phyloP scores from a whole-genome alignment of 2,113 vertebrate species.

The Tricholaema leucomelas region DNA sequence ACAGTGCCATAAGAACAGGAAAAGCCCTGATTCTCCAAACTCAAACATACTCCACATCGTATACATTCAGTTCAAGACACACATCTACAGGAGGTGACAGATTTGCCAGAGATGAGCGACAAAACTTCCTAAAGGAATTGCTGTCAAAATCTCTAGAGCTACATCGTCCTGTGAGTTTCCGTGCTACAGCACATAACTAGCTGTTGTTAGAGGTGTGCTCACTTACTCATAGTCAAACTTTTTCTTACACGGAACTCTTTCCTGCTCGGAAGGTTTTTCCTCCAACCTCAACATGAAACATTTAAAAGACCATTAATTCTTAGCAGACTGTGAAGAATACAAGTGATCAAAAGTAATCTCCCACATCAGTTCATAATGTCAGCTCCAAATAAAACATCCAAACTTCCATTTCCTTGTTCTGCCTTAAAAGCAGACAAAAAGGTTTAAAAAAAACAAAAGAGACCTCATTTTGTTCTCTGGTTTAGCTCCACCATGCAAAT shows the following conservation, averaged over 20 bases:
- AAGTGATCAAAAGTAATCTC: background rate
- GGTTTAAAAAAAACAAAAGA: background rate
- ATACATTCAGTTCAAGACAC: background rate
- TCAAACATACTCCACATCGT: background rate
- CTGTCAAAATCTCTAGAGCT: background rate
- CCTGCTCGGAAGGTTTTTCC: background rate
- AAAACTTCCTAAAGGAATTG: background rate
- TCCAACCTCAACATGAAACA: background rate
- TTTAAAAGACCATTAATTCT: background rate
- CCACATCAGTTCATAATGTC: background rate
- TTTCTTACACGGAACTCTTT: background rate
- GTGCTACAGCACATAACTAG: fast-evolving
- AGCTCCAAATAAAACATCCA: background rate
- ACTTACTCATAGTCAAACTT: background rate
- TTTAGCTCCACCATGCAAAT: background rate
- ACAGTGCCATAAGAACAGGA: background rate
- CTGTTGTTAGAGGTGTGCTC: background rate
- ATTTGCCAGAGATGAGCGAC: background rate
- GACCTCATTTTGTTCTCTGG: background rate
- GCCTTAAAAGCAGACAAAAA: background rate
- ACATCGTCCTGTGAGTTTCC: background rate
- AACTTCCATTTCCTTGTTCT: background rate
- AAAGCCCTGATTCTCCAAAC: background rate
- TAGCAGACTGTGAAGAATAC: background rate
- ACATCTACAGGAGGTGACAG: background rate